Conservation (phyloP, 2,797 vertebrate genomes). For the Darevskia nairensis region DNA sequence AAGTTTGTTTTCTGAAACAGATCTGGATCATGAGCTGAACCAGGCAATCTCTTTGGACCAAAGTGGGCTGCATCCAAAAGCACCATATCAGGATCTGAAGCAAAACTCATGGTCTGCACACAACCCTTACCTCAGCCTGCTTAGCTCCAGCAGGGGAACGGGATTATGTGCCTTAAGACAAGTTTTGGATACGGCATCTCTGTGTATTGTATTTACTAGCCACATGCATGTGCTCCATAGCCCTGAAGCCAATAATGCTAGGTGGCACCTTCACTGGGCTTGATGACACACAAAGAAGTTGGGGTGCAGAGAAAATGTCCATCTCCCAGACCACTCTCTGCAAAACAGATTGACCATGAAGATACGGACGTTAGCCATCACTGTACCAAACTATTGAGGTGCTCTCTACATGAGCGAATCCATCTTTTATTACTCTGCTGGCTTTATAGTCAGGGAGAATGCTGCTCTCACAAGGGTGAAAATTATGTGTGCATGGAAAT, state of each 20-base stretch:
- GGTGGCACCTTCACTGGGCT: neutral
- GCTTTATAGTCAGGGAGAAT: slow-evolving; percentile 44
- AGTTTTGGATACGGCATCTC: too few relatives aligned
- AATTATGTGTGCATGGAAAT: slow-evolving; percentile 27
- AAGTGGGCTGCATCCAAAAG: too few relatives aligned
- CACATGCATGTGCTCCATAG: too few relatives aligned
- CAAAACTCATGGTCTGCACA: too few relatives aligned
- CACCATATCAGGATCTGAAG: too few relatives aligned
- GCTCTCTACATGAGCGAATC: neutral
- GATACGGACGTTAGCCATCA: neutral
- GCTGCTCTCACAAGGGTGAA: slow-evolving; percentile 15
- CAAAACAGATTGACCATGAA: neutral
- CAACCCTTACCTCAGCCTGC: too few relatives aligned
- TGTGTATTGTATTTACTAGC: neutral
- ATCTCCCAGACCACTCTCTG: neutral
- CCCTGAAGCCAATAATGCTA: neutral
- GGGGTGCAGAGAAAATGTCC: neutral
- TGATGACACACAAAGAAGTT: neutral
- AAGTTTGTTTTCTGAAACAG: too few relatives aligned
- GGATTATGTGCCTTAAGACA: neutral
- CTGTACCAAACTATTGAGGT: neutral
- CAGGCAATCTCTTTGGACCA: too few relatives aligned
- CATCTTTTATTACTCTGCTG: slow-evolving; percentile 16
- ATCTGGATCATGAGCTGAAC: too few relatives aligned
- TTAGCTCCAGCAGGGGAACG: neutral